Conservation (phyloP, 2,797 vertebrate genomes). For the Oophaga sylvatica region DNA sequence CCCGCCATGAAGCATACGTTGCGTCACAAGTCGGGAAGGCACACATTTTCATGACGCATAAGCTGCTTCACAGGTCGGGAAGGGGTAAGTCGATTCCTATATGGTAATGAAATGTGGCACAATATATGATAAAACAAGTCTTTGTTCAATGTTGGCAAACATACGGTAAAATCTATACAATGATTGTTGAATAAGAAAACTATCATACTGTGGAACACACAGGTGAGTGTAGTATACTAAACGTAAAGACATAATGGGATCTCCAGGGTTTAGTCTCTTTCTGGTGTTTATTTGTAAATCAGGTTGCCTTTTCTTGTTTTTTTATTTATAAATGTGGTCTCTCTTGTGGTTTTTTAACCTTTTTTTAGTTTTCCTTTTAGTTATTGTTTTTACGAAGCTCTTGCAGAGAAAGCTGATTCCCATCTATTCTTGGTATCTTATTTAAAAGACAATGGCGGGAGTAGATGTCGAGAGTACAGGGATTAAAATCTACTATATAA, state of each 20-base stretch:
- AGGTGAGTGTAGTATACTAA: background rate
- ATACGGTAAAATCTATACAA: background rate
- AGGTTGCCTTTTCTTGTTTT: background rate
- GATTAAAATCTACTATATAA: background rate
- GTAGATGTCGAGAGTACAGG: background rate
- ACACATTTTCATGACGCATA: too few relatives aligned
- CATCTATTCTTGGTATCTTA: conserved; percentile 8
- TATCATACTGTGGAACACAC: background rate
- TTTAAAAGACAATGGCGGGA: background rate
- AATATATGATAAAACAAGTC: background rate
- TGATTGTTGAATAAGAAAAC: background rate
- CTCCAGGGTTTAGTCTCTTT: background rate
- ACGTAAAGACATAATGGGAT: background rate
- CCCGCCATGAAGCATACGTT: too few relatives aligned
- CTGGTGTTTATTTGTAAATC: background rate
- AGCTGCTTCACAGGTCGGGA: too few relatives aligned
- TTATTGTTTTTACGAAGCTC: conserved; percentile 31
- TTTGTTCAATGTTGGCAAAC: background rate
- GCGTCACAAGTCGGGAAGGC: too few relatives aligned
- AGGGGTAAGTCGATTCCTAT: background rate
- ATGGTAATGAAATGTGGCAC: background rate
- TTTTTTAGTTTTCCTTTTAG: conserved; percentile 46
- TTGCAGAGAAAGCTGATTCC: conserved; percentile 6
- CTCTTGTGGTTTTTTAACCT: conserved; percentile 32
- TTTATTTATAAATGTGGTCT: background rate